Evolutionary conservation across 2,797 vertebrate species (phyloP).

Genomic region (Malacoctenus gilli): DNA sequence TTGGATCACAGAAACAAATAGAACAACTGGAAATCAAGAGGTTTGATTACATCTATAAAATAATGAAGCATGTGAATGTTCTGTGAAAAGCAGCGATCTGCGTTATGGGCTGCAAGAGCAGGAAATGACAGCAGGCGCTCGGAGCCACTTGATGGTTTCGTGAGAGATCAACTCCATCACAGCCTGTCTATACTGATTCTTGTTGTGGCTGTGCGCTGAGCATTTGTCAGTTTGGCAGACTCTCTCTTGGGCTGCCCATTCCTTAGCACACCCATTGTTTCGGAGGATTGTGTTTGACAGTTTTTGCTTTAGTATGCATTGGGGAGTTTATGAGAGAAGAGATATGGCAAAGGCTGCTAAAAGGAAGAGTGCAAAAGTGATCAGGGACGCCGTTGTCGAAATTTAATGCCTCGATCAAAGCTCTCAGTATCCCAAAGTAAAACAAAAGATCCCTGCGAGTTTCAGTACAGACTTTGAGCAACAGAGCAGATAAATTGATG

Average conservation of each 20-base stretch:
- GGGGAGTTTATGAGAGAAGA: conserved; percentile 40
- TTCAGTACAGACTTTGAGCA: conserved; percentile 13
- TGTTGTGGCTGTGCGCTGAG: conserved; percentile 33
- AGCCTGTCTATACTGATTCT: conserved; percentile 28
- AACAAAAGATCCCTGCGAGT: conserved; percentile 15
- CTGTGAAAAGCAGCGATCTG: conserved; percentile 18
- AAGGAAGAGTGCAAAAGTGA: conserved; percentile 21
- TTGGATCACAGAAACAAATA: conserved; percentile 6
- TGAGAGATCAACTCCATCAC: conserved; percentile 20
- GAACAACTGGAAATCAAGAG: conserved; percentile 11
- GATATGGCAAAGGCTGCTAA: conserved; percentile 26
- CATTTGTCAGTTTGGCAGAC: conserved; percentile 49
- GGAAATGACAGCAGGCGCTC: conserved; percentile 35
- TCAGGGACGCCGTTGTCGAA: conserved; percentile 26
- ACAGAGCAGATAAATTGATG: conserved; percentile 1
- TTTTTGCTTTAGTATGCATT: conserved; percentile 40
- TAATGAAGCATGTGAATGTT: conserved; percentile 5
- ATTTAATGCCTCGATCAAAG: conserved; percentile 3
- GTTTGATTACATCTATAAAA: conserved; percentile 19
- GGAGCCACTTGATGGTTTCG: conserved; percentile 34
- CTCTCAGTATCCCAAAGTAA: conserved; percentile 13
- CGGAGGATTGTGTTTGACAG: conserved; percentile 47
- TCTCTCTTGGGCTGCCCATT: conserved; percentile 17
- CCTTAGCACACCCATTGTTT: conserved; percentile 39
- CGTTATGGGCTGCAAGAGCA: conserved; percentile 14